These are phyloP conservation scores for Physocephala rufipes DNA, from an alignment of 2,888 invertebrate genomes.

Conservation along the genomic window DNA sequence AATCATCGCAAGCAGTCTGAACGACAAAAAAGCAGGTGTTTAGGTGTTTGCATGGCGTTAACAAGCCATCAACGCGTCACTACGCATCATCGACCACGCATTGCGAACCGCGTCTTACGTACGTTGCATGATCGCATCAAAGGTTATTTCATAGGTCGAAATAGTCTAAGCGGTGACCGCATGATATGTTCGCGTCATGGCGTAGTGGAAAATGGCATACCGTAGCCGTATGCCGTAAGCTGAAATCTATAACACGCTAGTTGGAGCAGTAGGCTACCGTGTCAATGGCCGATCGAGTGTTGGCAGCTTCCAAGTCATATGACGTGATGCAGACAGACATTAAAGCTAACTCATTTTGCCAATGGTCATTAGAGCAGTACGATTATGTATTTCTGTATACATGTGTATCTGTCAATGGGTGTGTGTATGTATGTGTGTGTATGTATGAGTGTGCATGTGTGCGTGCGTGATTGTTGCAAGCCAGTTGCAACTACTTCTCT, in stretches of 20 bases:
- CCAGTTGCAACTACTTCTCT: conserved; percentile 8
- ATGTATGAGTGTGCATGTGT: too few relatives aligned
- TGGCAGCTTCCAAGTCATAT: conserved; percentile 31
- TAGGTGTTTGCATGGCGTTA: too few relatives aligned
- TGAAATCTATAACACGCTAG: conserved; percentile 42
- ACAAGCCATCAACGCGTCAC: too few relatives aligned
- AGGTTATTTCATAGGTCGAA: conserved; percentile 20
- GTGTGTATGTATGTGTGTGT: too few relatives aligned
- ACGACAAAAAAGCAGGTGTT: too few relatives aligned
- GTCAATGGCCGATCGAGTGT: conserved; percentile 41
- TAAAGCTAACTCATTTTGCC: neutral
- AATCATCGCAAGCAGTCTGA: too few relatives aligned
- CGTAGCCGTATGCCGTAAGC: too few relatives aligned
- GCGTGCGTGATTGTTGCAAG: neutral
- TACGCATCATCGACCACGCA: conserved; percentile 33
- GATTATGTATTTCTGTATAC: too few relatives aligned
- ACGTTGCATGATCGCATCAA: conserved; percentile 7
- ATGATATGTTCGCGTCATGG: conserved; percentile 28
- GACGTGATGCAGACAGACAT: neutral
- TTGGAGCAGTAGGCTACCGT: conserved; percentile 50
- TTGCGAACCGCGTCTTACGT: neutral
- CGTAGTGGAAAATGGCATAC: conserved; percentile 15
- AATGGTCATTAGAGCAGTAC: conserved; percentile 14
- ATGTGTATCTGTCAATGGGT: too few relatives aligned
- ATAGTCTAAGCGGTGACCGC: conserved; percentile 26